These are phyloP conservation scores for Nematolebias whitei DNA, from an alignment of 2,113 vertebrate genomes.

Conservation along the genomic window DNA sequence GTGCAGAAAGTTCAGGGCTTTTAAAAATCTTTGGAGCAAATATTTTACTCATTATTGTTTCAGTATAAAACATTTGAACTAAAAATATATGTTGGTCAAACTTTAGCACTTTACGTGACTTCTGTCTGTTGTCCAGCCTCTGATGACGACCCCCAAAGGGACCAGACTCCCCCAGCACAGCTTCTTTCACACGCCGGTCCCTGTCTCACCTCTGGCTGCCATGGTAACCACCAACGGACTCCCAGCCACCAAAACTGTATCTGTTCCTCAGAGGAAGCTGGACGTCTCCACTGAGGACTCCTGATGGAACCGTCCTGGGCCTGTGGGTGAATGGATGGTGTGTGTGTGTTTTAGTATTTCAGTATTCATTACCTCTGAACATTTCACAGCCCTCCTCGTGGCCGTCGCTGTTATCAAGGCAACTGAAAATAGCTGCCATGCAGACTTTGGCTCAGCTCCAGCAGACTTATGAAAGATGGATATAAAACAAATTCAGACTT, in stretches of 20 bases:
- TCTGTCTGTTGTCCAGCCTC: constrained; percentile 64
- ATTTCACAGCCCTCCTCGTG: constrained; percentile 2
- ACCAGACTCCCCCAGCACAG: constrained; percentile 79
- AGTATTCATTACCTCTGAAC: constrained; percentile 31
- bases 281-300: constrained; percentile 84
- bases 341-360: constrained; percentile 15
- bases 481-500: constrained; percentile 1
- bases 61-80: neutral
- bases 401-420: constrained; percentile 10
- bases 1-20: too few species aligned
- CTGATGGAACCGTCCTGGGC: constrained; percentile 33
- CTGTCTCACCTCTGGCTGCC: constrained; percentile 68
- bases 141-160: constrained; percentile 84
- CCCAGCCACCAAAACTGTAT: constrained; percentile 70
- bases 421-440: constrained; percentile 26
- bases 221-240: constrained; percentile 59
- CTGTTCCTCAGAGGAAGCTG: constrained; percentile 89
- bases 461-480: neutral
- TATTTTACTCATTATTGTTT: too few species aligned
- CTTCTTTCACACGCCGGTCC: constrained; percentile 87
- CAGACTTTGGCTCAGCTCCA: constrained; percentile 11
- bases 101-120: neutral
- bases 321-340: neutral
- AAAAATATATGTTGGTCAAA: neutral
- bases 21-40: too few species aligned